Conservation (phyloP, 2,888 invertebrate genomes). For the Drosophila barbarae region DNA sequence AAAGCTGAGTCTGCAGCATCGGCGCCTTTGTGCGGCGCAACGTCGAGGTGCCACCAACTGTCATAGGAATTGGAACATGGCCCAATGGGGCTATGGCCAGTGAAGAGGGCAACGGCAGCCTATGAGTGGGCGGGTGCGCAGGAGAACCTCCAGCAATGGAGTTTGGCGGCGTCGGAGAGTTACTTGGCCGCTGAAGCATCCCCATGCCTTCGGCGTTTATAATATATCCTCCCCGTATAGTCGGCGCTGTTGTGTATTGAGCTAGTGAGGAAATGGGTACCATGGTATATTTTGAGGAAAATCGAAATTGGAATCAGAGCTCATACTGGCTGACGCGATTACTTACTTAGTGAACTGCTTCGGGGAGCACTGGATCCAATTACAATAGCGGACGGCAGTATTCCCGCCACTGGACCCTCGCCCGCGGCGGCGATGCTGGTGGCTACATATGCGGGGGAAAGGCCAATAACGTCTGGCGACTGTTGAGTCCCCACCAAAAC, state of each 20-base stretch:
- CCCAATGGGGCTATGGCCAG: constrained; percentile 49
- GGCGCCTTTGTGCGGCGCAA: constrained; percentile 60
- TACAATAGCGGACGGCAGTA: constrained; percentile 71
- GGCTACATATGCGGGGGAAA: constrained; percentile 69
- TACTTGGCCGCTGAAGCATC: constrained; percentile 73
- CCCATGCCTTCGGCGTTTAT: constrained; percentile 75
- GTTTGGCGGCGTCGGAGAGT: constrained; percentile 71
- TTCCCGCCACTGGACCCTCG: constrained; percentile 53
- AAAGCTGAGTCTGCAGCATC: constrained; percentile 70
- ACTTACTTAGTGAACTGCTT: constrained; percentile 68
- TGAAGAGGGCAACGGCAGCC: constrained; percentile 34
- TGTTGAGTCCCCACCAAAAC: constrained; percentile 70
- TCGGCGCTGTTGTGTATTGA: constrained; percentile 78
- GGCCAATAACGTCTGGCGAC: constrained; percentile 78
- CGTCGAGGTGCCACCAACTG: constrained; percentile 49
- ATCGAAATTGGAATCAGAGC: not conserved
- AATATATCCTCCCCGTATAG: constrained; percentile 77
- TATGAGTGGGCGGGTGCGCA: constrained; percentile 51
- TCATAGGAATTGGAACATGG: constrained; percentile 37
- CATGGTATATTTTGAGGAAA: constrained; percentile 66
- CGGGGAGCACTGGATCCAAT: constrained; percentile 67
- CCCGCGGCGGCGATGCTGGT: constrained; percentile 45
- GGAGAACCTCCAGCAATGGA: constrained; percentile 55
- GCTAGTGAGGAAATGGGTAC: constrained; percentile 77
- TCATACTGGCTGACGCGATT: not conserved